phyloP scores from a whole-genome alignment of 2,888 invertebrate genomes.

The Latrodectus elegans region DNA sequence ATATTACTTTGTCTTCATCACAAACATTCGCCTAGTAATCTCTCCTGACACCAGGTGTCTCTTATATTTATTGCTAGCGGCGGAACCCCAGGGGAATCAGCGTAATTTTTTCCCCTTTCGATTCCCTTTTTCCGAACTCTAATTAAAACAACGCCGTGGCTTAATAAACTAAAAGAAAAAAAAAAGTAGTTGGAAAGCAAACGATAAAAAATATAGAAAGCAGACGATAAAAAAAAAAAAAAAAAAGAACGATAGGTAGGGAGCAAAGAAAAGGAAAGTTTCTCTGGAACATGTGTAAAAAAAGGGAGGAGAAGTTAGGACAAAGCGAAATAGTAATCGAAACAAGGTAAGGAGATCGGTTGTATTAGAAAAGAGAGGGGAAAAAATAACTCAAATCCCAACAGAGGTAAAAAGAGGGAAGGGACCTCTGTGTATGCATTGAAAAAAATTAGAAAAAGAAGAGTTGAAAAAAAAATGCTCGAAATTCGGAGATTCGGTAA shows the following conservation, averaged over 20 bases:
- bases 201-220: constrained; percentile 22
- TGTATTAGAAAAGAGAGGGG: constrained; percentile 50
- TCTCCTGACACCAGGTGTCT: constrained; percentile 68
- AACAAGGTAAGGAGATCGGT: constrained; percentile 67
- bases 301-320: constrained; percentile 27
- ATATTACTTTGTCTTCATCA: constrained; percentile 64
- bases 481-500: constrained; percentile 33
- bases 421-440: constrained; percentile 21
- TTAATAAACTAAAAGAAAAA: constrained; percentile 31
- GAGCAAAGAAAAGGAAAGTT: constrained; percentile 16
- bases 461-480: constrained; percentile 29
- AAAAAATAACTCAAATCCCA: constrained; percentile 56
- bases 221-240: constrained; percentile 34
- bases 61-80: constrained; percentile 66
- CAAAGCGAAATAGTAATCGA: constrained; percentile 68
- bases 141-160: constrained; percentile 68
- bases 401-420: constrained; percentile 51
- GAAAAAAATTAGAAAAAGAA: constrained; percentile 31
- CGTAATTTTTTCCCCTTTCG: constrained; percentile 52
- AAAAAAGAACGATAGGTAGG: constrained; percentile 37
- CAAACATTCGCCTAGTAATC: constrained; percentile 63
- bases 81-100: constrained; percentile 48
- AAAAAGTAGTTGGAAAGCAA: constrained; percentile 11
- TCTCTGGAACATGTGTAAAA: constrained; percentile 34
- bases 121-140: constrained; percentile 55